Conservation (phyloP, 2,113 vertebrate genomes). For the Shinisaurus crocodilurus region DNA sequence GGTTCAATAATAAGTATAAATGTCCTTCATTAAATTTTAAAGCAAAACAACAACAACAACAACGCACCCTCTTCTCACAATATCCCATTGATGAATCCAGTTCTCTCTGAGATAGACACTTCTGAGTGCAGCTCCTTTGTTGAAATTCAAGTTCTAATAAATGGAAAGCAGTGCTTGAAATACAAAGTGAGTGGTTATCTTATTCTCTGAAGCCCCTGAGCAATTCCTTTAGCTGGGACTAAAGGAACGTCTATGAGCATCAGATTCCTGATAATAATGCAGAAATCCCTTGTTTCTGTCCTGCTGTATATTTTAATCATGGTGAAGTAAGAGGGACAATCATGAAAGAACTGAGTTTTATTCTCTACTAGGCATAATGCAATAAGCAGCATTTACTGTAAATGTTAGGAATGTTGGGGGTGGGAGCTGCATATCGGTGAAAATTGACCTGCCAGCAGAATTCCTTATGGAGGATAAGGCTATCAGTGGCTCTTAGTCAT, state of each 20-base stretch:
- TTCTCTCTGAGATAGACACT: neutral
- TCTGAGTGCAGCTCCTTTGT: neutral
- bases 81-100: slow-evolving; percentile 9
- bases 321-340: neutral
- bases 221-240: neutral
- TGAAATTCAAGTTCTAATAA: slow-evolving; percentile 19
- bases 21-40: slow-evolving; percentile 12
- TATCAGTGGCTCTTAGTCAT: too few species aligned
- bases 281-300: slow-evolving; percentile 23
- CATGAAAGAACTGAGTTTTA: neutral
- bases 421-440: neutral
- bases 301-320: neutral
- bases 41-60: neutral
- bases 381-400: neutral
- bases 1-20: slow-evolving; percentile 17
- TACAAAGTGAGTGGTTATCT: neutral
- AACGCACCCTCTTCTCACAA: neutral
- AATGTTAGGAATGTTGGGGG: too few species aligned
- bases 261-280: slow-evolving; percentile 27
- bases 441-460: neutral
- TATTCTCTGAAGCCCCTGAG: slow-evolving; percentile 1
- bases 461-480: neutral
- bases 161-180: neutral
- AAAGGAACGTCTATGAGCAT: neutral
- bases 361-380: neutral